Base-by-base conservation (phyloP, 2,113 vertebrate species). In the Pitta sordida region DNA sequence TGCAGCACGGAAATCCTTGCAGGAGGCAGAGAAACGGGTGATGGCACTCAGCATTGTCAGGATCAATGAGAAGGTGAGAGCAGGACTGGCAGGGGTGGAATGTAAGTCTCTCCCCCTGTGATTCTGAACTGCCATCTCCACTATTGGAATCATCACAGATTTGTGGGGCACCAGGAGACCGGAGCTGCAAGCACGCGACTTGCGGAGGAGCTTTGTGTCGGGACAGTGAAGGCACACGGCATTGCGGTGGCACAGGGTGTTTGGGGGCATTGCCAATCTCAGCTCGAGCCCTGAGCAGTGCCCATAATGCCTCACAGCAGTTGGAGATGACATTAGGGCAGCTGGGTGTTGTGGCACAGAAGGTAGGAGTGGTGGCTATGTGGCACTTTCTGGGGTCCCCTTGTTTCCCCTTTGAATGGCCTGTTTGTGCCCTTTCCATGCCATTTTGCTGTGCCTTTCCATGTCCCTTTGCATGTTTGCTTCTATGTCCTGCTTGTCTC, bases 181-280 rank as follows among this genome's bases (percentile, higher is more conserved):
- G 2, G 77, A 97, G 88, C 69, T 99, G 98, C 9, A 32, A 95
- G 11, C 74, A 97, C 9, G 95, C 97, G 0, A 64, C 41, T 8
- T 99, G 98, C 0, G 98, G 99, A 24, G 99, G 98, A 22, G 98
- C 98, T 2, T 97, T 98, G 81, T 99, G 99, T 93, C 95, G 34
- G 39, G 98, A 98, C 56, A 24, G 88, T 3, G 32, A 6, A 0
- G 98, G 98, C 20, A 91, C 67, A 10, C 95, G 71, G 26, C 95
- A 20, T 4, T 99, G 99, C 2, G 98, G 98, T 44, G 98, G 98
- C 29, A 67, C 37, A 2, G 96, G 94, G 27, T 99, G 98, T 56
- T 65, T 85, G 0, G 98, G 98, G 63, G 97, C 98, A 3, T 71
- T 98, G 71, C 97, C 98, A 11, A 2, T 97, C 21, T 97, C 98